These are phyloP conservation scores for Brenthis ino DNA, from an alignment of 2,888 invertebrate species.

Conservation along the genomic window DNA sequence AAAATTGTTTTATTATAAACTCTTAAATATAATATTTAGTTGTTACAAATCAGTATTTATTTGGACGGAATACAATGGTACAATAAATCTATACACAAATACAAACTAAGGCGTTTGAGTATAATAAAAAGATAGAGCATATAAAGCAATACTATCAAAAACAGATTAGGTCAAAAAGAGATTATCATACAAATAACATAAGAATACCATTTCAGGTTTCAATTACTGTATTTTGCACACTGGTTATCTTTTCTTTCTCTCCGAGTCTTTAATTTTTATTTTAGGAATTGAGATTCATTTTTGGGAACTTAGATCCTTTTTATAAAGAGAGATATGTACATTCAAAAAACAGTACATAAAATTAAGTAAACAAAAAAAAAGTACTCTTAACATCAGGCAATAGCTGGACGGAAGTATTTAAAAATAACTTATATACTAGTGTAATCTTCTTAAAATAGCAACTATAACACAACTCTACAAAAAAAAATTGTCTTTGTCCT, in stretches of 20 bases:
- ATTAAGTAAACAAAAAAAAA: conserved; percentile 10
- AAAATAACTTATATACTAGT: not conserved
- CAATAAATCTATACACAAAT: no score
- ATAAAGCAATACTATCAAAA: no score
- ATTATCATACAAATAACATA: not conserved
- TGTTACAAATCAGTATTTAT: not conserved
- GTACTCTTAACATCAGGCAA: conserved; percentile 28
- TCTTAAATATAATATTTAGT: not conserved
- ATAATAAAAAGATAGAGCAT: no score
- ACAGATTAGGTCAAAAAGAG: no score
- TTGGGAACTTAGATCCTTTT: conserved; percentile 20
- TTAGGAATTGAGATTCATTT: conserved; percentile 33
- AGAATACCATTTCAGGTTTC: not conserved
- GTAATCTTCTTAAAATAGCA: no score
- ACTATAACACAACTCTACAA: no score
- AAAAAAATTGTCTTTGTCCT: no score
- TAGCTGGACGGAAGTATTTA: conserved; percentile 29
- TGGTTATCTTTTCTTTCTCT: no score
- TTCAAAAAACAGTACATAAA: not conserved
- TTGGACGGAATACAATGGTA: conserved; percentile 2
- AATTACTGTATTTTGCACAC: not conserved
- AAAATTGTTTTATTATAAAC: conserved; percentile 22
- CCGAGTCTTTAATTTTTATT: no score
- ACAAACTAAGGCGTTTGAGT: no score
- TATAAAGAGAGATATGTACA: not conserved